Base-by-base conservation (phyloP, 2,888 invertebrate genomes). In the Lycophotia porphyrea region DNA sequence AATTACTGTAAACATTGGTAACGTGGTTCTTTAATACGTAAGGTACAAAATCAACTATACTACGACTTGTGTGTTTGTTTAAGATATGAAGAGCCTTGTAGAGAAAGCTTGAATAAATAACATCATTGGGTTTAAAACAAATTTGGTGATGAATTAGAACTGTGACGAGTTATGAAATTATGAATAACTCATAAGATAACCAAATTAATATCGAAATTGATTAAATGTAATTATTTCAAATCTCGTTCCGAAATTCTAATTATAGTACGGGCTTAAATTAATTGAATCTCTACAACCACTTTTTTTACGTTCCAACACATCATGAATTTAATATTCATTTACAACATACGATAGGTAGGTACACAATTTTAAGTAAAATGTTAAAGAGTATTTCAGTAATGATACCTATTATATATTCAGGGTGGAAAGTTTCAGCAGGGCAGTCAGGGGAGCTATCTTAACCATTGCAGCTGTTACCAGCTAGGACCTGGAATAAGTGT, bases 1-100 rank as follows among this genome's bases (percentile, higher is more conserved):
- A 64, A 74, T 81, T 42, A 66, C 52, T 34, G 39, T 7, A 39
- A 81, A 42, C 60, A 49, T 67, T 31, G 5, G 13, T 5, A 24
- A 36, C 55, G 58, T 27, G n/a, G 27, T 70, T 76, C 7, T 8
- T 15, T n/a, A n/a, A 39, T 39, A 15, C 15, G 39, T 39, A 31
- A 58, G 58, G 18, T 31, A 2, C 21, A 58, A 58, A 27, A 27
- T 27, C 27, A 27, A 27, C 13, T 55, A 27, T 55, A 27, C 15
- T 27, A n/a, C n/a, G n/a, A 52, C 13, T n/a, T n/a, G 13, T 13
- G 49, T 55, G 0, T 58, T 58, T 58, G 9, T 31, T 58, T 31
- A 21, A 18, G 11, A 21, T 58, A 9, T 31, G 21, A 31, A 27
- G 18, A 55, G 2, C 31, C 18, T 58, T 31, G 27, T 15, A 58